Conservation (phyloP, 1,140 invertebrate genomes). For the Eufriesea mexicana region DNA sequence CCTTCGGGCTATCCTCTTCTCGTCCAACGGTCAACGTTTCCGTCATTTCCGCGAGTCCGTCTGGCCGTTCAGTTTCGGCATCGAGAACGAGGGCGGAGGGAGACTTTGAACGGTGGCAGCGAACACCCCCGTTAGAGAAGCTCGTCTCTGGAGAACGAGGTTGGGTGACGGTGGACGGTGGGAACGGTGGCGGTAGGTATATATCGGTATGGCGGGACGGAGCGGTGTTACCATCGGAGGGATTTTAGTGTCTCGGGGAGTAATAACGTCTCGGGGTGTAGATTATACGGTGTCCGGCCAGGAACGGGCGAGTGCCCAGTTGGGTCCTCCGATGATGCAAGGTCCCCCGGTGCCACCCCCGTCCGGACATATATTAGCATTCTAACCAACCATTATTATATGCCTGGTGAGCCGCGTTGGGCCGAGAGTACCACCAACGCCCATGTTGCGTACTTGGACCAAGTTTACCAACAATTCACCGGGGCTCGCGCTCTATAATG, state of each 20-base stretch:
- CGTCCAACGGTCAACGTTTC: constrained; percentile 42
- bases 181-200: not conserved
- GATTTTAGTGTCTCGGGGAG: constrained; percentile 82
- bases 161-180: not conserved
- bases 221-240: constrained; percentile 57
- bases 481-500: constrained; percentile 80
- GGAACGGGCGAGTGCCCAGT: constrained; percentile 80
- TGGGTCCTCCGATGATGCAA: constrained; percentile 82
- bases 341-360: constrained; percentile 80
- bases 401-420: constrained; percentile 80
- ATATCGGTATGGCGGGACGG: constrained; percentile 37
- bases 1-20: constrained; percentile 13
- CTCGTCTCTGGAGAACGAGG: not conserved
- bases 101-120: too few species aligned
- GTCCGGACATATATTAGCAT: constrained; percentile 83
- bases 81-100: too few species aligned
- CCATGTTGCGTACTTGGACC: constrained; percentile 82
- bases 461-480: constrained; percentile 83
- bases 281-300: constrained; percentile 81
- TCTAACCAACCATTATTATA: constrained; percentile 83
- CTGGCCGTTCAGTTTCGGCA: not conserved
- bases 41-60: constrained; percentile 66
- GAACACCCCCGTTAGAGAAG: too few species aligned
- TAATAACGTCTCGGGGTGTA: constrained; percentile 82
- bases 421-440: constrained; percentile 73